Conservation (phyloP, 2,888 invertebrate genomes). For the Patella caerulea region DNA sequence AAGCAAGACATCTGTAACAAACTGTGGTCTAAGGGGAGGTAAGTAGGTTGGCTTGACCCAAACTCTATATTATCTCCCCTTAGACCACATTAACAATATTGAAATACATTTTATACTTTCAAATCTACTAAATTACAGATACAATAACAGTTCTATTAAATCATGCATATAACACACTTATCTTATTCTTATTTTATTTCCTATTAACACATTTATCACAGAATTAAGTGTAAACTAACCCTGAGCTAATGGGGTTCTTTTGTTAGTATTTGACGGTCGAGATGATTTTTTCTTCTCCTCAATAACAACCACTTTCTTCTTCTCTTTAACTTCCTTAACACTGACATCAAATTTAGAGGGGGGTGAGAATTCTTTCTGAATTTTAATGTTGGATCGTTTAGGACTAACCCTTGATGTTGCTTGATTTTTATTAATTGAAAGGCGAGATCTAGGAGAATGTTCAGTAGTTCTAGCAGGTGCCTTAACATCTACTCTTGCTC, state of each 20-base stretch:
- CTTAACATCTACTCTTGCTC: background rate
- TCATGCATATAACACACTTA: too few species aligned
- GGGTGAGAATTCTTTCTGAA: slow-evolving; percentile 40
- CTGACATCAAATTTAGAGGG: slow-evolving; percentile 53
- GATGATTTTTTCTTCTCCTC: slow-evolving; percentile 26
- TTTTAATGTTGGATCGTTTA: background rate
- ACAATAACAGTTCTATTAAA: too few species aligned
- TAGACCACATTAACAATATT: too few species aligned
- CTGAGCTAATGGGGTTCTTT: background rate
- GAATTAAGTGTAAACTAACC: too few species aligned
- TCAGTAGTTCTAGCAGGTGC: background rate
- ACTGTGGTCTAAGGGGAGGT: too few species aligned
- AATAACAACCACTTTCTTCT: slow-evolving; percentile 27
- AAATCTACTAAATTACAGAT: too few species aligned
- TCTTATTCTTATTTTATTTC: too few species aligned
- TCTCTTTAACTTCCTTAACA: slow-evolving; percentile 36
- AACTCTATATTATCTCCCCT: too few species aligned
- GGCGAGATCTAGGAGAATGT: background rate
- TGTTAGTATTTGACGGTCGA: background rate
- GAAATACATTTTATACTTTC: too few species aligned
- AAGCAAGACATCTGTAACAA: too few species aligned
- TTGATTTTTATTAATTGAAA: background rate
- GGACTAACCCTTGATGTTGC: background rate
- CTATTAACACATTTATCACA: too few species aligned
- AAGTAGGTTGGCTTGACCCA: too few species aligned